Evolutionary conservation across 2,113 vertebrate genomes (phyloP), one percentile per base, ranked within the genome.

Genomic region (Campylomormyrus tamandua): DNA sequence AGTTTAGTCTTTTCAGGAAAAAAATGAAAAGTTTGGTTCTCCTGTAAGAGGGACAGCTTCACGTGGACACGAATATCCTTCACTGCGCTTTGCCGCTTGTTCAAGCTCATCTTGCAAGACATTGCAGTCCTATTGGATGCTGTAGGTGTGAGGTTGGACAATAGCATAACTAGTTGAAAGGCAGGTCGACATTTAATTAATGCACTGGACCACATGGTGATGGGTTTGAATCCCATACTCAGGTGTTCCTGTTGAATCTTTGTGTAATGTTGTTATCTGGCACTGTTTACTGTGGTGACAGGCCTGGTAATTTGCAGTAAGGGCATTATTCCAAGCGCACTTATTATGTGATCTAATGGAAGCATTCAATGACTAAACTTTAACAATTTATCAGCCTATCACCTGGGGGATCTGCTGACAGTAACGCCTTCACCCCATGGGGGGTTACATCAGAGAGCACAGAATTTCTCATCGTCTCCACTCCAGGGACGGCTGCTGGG

Each of bases 301-400:
- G 19, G 17, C 24, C 19, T 45, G 87, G 52, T 3, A 58, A 24
- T 42, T 21, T 87, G 13, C 13, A 31, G 24, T 58, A 13, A 39
- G 19, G 85, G 31, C 9, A 3, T 46, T 49, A 50, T 87, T 31
- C n/a, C 46, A 87, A 87, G 13, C 11, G n/a, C 21, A 10, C 53
- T 17, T n/a, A n/a, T 88, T 66, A 88, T 88, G 87, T 88, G 53
- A 88, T 42, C 19, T 88, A 88, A 35, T 62, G 87, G 87, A 19
- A 15, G 31, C 24, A 45, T 88, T 62, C 66, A 17, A 66, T 62
- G 31, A 42, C 56, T 88, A 62, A 87, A 52, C 39, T n/a, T 50
- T 88, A 88, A 87, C 39, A 17, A 42, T 87, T 56, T 58, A 87
- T 87, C n/a, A 87, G 31, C 7, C 52, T 13, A 62, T 88, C 53